Evolutionary conservation across 2,888 invertebrate species (phyloP).

Genomic region (Yponomeuta plumbellus): DNA sequence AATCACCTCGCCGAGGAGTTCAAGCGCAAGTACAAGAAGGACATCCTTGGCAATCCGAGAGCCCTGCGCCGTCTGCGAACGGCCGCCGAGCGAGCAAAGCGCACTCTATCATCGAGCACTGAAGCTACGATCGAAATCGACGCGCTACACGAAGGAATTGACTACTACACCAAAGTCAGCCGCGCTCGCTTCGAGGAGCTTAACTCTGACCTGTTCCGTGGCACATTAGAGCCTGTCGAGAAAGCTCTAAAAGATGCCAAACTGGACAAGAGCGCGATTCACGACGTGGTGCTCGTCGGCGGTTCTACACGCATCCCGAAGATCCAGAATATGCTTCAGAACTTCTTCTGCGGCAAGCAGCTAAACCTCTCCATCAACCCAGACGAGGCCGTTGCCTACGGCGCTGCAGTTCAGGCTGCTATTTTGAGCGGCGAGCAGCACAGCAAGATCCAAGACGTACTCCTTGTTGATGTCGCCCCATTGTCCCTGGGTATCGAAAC

Average conservation of each 20-base stretch:
- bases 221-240: slow-evolving; percentile 86
- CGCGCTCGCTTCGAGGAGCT: slow-evolving; percentile 87
- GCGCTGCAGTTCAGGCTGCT: slow-evolving; percentile 85
- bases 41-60: slow-evolving; percentile 79
- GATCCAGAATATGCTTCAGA: slow-evolving; percentile 83
- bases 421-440: slow-evolving; percentile 85
- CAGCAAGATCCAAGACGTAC: slow-evolving; percentile 82
- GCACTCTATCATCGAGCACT: slow-evolving; percentile 85
- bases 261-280: slow-evolving; percentile 83
- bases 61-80: slow-evolving; percentile 83
- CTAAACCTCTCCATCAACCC: slow-evolving; percentile 86
- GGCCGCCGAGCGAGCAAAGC: slow-evolving; percentile 86
- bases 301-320: slow-evolving; percentile 89
- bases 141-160: slow-evolving; percentile 83
- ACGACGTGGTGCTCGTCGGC: slow-evolving; percentile 89
- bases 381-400: slow-evolving; percentile 88
- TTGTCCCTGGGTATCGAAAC: slow-evolving; percentile 86
- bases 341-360: slow-evolving; percentile 84
- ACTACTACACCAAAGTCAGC: slow-evolving; percentile 81
- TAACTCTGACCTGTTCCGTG: slow-evolving; percentile 82
- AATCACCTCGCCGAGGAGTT: slow-evolving; percentile 82
- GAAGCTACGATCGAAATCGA: slow-evolving; percentile 86
- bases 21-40: slow-evolving; percentile 82
- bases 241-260: slow-evolving; percentile 87
- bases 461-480: slow-evolving; percentile 77